Evolutionary conservation across 2,113 vertebrate genomes (phyloP), one percentile per base, ranked within the genome.

Genomic region (Labeo rohita): DNA sequence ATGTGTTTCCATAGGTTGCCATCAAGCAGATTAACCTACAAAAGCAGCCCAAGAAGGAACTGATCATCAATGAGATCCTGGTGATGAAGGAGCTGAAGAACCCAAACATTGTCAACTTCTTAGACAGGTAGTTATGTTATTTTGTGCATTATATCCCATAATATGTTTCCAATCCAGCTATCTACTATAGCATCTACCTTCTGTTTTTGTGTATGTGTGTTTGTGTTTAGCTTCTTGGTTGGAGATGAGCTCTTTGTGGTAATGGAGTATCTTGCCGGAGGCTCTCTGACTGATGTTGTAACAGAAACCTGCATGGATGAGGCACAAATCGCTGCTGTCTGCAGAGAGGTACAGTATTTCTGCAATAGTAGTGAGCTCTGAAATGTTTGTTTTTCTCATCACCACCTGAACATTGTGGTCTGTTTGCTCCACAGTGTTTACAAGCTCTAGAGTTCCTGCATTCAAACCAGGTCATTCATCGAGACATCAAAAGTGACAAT

Each of bases 81-180:
- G 98, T 99, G 90, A 99, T 99, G 98, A 99, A 99, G 93, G 97
- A 99, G 90, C 89, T 99, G 90, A 98, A 98, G 95, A 98, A 99
- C 90, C 98, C 97, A 79, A 99, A 99, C 93, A 99, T 99, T 88
- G 98, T 99, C 90, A 99, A 99, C 92, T 99, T 97, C 68, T 86
- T 99, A 77, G 98, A 99, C 92, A 99, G 98, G 98, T 99, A 28
- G 13, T 18, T 2, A 63, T 23, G 50, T 72, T 72, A 8, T 68
- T 39, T 43, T 70, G 34, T 5, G 36, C 68, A 39, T 59, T 59
- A 18, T 59, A 21, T 59, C 54, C 18, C 6, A 59, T 59, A 21
- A 59, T 18, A 23, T 59, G 34, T 39, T 39, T 56, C 9, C 52
- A 80, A 54, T n/a, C n/a, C 39, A 87, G 6, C 39, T 50, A 39